Base-by-base conservation (phyloP, 2,888 invertebrate genomes). In the Eristalis pertinax region DNA sequence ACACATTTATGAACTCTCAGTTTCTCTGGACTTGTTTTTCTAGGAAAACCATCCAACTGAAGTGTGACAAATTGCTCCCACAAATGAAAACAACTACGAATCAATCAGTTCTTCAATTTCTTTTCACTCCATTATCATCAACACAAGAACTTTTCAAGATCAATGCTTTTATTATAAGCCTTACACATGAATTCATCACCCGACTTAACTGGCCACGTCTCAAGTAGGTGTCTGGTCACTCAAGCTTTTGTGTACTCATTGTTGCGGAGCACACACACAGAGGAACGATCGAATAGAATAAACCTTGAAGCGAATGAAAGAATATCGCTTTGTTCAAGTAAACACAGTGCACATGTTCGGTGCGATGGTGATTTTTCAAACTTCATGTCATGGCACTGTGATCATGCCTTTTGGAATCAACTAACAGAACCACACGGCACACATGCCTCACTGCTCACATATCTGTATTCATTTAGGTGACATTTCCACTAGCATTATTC, bases 161-260 rank as follows among this genome's bases (percentile, higher is more conserved):
- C 65, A 72, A 72, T 65, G 72, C 58, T 65, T 32, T 22, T 60
- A 73, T 60, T 78, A 58, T 65, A 26, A 32, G 5, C 63, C 24
- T 4, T 22, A 43, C 56, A 62, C 60, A 70, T 60, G 43, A 65
- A 60, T 63, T 22, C 22, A 38, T 22, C 22, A 38, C 13, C 7
- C 50, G 22, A 50, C 60, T 68, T 29, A 62, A 67, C 74, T 41
- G 60, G n/a, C 29, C 11, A 2, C 60, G 79, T 74, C 63, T 81
- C 63, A 69, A 75, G 73, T 74, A 29, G 74, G 24, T 69, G 24
- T 62, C 32, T 69, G 43, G 50, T 60, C 43, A 29, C 22, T 29
- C 26, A 50, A 65, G 50, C 41, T 32, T 65, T 75, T 69, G 75
- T 81, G 64, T 29, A 43, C 38, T 50, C 63, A 75, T 70, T 82